Conservation (phyloP, 2,797 vertebrate species). For the Parambassis ranga region DNA sequence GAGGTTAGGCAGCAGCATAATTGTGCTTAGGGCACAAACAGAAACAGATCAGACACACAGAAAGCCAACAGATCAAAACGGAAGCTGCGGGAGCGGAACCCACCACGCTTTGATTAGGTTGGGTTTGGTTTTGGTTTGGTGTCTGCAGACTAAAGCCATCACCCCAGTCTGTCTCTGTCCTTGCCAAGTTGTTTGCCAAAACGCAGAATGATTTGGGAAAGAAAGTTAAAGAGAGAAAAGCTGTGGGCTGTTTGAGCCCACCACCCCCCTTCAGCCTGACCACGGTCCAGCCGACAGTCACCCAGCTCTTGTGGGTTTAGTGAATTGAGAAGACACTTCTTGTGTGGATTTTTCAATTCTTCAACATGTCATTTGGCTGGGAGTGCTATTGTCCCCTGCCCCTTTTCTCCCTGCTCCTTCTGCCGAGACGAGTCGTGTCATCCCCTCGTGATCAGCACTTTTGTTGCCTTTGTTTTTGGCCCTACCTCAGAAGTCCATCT, state of each 20-base stretch:
- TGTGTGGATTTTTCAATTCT: slow-evolving; percentile 99
- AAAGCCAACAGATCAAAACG: slow-evolving; percentile 73
- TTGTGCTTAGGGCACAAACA: slow-evolving; percentile 70
- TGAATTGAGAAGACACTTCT: slow-evolving; percentile 90
- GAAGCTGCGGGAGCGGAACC: slow-evolving; percentile 74
- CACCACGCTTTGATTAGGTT: slow-evolving; percentile 74
- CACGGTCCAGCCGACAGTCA: slow-evolving; percentile 80
- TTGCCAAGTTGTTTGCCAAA: slow-evolving; percentile 76
- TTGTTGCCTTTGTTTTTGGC: slow-evolving; percentile 99
- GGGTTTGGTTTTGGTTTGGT: slow-evolving; percentile 68
- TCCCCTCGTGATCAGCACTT: slow-evolving; percentile 99
- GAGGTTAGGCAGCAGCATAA: slow-evolving; percentile 68
- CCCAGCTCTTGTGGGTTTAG: slow-evolving; percentile 90
- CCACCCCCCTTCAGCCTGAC: slow-evolving; percentile 56
- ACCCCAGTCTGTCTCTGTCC: slow-evolving; percentile 60
- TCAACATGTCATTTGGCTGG: slow-evolving; percentile 93
- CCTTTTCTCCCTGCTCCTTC: slow-evolving; percentile 88
- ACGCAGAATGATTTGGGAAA: slow-evolving; percentile 58
- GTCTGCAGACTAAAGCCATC: slow-evolving; percentile 63
- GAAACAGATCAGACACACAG: slow-evolving; percentile 72
- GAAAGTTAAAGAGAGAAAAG: slow-evolving; percentile 61
- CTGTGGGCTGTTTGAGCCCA: slow-evolving; percentile 49
- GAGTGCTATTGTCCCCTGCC: slow-evolving; percentile 88
- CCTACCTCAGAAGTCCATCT: slow-evolving; percentile 99
- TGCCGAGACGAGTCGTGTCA: slow-evolving; percentile 93